These are phyloP conservation scores for Gila orcuttii DNA, from an alignment of 2,113 vertebrate species.

Conservation along the genomic window DNA sequence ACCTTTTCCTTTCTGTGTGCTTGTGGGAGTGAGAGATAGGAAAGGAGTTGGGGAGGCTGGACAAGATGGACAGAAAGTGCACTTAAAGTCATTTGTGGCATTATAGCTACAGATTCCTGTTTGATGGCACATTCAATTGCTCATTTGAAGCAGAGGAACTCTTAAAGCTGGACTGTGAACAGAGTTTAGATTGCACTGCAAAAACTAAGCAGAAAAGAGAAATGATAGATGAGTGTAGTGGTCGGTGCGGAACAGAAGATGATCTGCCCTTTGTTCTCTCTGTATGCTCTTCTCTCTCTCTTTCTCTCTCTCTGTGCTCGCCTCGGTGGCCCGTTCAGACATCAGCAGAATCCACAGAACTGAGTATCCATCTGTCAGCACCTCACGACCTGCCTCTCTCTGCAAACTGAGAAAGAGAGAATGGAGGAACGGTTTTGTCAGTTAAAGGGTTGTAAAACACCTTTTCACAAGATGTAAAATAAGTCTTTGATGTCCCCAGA, in stretches of 20 bases:
- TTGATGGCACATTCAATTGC: not conserved
- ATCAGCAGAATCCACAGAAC: slow-evolving; percentile 26
- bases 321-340: not conserved
- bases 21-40: not conserved
- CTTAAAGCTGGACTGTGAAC: not conserved
- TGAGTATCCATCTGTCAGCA: slow-evolving; percentile 39
- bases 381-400: not conserved
- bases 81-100: slow-evolving; percentile 5
- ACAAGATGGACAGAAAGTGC: not conserved
- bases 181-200: not conserved
- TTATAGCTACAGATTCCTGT: not conserved
- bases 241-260: not conserved
- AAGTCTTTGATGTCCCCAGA: too few relatives aligned
- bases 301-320: not conserved
- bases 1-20: not conserved
- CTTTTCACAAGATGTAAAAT: too few relatives aligned
- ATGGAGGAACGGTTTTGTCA: not conserved
- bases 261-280: not conserved
- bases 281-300: not conserved
- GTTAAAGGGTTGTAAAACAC: not conserved
- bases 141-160: not conserved
- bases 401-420: not conserved
- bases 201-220: not conserved
- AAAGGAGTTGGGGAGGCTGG: not conserved
- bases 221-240: not conserved